A percentile compares a stretch with the other conserved stretches of the same genome.
These are phyloP conservation scores for Coremacera marginata DNA, from an alignment of 2,888 invertebrate species.

Conservation along the genomic window DNA sequence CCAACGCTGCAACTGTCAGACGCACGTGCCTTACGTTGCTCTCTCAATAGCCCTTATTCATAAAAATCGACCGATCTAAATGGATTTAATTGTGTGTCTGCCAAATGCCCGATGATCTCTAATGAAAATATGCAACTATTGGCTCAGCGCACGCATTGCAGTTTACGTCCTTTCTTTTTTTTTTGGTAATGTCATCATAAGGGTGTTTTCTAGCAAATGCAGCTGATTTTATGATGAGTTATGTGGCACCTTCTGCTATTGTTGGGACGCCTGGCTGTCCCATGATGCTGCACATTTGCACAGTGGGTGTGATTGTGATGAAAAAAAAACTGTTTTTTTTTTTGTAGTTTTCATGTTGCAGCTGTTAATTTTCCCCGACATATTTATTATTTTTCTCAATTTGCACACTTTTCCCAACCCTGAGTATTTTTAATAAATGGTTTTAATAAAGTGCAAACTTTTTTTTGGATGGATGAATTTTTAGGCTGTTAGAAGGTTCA, in stretches of 20 bases:
- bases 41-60: too few species aligned
- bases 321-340: too few species aligned
- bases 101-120: background rate
- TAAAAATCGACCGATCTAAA: background rate
- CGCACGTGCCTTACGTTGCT: background rate
- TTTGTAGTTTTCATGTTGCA: too few species aligned
- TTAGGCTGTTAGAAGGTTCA: too few species aligned
- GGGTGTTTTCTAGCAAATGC: background rate
- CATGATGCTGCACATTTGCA: background rate
- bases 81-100: constrained; percentile 1
- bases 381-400: too few species aligned
- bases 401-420: too few species aligned
- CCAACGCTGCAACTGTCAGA: background rate
- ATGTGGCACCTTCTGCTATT: background rate
- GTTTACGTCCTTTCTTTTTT: background rate
- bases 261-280: too few species aligned
- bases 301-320: background rate
- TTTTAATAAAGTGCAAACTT: too few species aligned
- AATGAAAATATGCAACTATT: constrained; percentile 3
- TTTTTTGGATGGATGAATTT: too few species aligned
- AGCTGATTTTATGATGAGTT: background rate
- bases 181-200: background rate
- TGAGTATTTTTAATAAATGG: too few species aligned
- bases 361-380: too few species aligned
- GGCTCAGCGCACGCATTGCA: background rate